These are phyloP conservation scores for Ariolimax columbianus DNA, from an alignment of 2,888 invertebrate species.

Conservation along the genomic window DNA sequence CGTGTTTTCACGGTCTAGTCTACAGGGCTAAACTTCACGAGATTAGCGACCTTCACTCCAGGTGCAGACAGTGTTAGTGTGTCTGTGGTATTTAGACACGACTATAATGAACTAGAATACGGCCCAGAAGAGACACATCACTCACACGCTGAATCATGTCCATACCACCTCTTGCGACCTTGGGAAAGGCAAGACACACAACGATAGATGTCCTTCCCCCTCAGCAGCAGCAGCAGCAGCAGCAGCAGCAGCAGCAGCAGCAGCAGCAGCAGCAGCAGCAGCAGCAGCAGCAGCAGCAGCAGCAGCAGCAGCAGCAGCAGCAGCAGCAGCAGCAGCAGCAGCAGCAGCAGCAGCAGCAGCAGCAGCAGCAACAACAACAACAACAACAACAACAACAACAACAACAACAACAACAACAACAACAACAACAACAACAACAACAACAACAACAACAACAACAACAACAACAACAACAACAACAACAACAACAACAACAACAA, in stretches of 20 bases:
- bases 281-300: slow-evolving; percentile 23
- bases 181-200: no score
- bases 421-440: slow-evolving; percentile 13
- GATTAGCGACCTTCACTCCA: no score
- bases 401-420: background rate
- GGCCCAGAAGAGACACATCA: no score
- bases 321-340: slow-evolving; percentile 5
- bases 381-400: no score
- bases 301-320: slow-evolving; percentile 25
- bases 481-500: background rate
- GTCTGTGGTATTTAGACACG: no score
- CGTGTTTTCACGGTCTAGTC: no score
- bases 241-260: slow-evolving; percentile 11
- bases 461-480: slow-evolving; percentile 1
- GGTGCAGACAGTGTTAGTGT: no score
- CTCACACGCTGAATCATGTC: no score
- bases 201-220: no score
- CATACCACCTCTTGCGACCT: no score
- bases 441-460: slow-evolving; percentile 9
- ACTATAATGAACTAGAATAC: no score
- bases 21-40: no score
- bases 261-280: slow-evolving; percentile 12
- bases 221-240: slow-evolving; percentile 6
- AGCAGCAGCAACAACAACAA: background rate
- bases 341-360: background rate